Conservation (phyloP, 92 coral and sea anemone species). For the Meandrina meandrites region DNA sequence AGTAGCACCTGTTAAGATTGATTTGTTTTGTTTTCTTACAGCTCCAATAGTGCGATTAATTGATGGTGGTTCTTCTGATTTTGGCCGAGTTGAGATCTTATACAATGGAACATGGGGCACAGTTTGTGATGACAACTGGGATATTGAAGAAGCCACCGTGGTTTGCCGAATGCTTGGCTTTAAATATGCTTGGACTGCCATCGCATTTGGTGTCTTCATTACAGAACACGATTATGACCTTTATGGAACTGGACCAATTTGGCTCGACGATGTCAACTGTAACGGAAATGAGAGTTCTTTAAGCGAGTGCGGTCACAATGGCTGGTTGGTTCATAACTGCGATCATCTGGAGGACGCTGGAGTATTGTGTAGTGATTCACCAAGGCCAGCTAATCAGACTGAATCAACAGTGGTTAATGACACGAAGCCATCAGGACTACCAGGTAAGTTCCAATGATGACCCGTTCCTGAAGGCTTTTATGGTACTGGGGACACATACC, state of each 20-base stretch:
- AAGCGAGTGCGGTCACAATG: slow-evolving; percentile 33
- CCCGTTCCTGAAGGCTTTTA: not conserved
- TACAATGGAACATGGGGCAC: slow-evolving; percentile 72
- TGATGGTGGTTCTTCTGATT: not conserved
- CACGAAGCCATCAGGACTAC: slow-evolving; percentile 5
- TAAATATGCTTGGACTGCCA: slow-evolving; percentile 30
- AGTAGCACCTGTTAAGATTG: not conserved
- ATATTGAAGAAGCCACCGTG: slow-evolving; percentile 27
- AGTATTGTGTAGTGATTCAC: slow-evolving; percentile 25
- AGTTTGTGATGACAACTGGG: slow-evolving; percentile 51
- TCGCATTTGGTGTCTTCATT: slow-evolving; percentile 20
- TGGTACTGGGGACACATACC: not conserved
- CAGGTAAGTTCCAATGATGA: slow-evolving; percentile 3
- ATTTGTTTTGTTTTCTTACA: not conserved
- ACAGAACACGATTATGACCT: not conserved
- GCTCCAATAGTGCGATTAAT: slow-evolving; percentile 34
- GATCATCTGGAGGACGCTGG: slow-evolving; percentile 45
- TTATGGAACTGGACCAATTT: slow-evolving; percentile 44
- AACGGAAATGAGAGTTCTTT: slow-evolving; percentile 35
- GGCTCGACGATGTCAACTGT: slow-evolving; percentile 44
- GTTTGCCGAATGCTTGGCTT: slow-evolving; percentile 51
- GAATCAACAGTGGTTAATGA: slow-evolving; percentile 6
- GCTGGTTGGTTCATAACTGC: slow-evolving; percentile 41
- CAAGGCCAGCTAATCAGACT: slow-evolving; percentile 8
- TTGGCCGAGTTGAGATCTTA: slow-evolving; percentile 62